Conservation (phyloP, 2,888 invertebrate species). For the Epinotia brunnichana region DNA sequence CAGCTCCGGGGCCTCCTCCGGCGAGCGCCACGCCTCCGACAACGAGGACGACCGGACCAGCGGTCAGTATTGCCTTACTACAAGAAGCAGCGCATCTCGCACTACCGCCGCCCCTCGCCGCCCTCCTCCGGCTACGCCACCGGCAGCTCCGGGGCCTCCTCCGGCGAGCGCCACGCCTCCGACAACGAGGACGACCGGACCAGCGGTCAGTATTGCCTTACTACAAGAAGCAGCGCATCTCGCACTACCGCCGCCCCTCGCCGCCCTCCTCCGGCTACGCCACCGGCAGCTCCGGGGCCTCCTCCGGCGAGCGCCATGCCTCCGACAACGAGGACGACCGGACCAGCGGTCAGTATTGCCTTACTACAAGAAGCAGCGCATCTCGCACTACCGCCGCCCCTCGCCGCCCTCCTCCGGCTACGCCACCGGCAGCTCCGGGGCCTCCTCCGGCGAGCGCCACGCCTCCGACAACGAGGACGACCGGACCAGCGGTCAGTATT, state of each 20-base stretch:
- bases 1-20: slow-evolving; percentile 77
- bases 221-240: too few species aligned
- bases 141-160: slow-evolving; percentile 76
- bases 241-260: slow-evolving; percentile 86
- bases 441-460: slow-evolving; percentile 80
- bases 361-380: too few species aligned
- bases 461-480: slow-evolving; percentile 81
- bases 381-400: slow-evolving; percentile 86
- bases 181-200: slow-evolving; percentile 80
- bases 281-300: slow-evolving; percentile 73
- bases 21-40: slow-evolving; percentile 81
- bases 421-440: slow-evolving; percentile 70
- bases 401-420: slow-evolving; percentile 76
- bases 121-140: slow-evolving; percentile 71
- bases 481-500: too few species aligned
- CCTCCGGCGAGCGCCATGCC: slow-evolving; percentile 80
- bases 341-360: too few species aligned
- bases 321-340: slow-evolving; percentile 81
- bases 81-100: too few species aligned
- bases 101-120: slow-evolving; percentile 85
- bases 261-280: slow-evolving; percentile 74
- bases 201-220: too few species aligned
- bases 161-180: slow-evolving; percentile 80
- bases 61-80: too few species aligned
- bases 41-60: slow-evolving; percentile 79